These are phyloP conservation scores for Coelogynopora nodosa DNA, from an alignment of 2,888 invertebrate genomes.

Conservation along the genomic window DNA sequence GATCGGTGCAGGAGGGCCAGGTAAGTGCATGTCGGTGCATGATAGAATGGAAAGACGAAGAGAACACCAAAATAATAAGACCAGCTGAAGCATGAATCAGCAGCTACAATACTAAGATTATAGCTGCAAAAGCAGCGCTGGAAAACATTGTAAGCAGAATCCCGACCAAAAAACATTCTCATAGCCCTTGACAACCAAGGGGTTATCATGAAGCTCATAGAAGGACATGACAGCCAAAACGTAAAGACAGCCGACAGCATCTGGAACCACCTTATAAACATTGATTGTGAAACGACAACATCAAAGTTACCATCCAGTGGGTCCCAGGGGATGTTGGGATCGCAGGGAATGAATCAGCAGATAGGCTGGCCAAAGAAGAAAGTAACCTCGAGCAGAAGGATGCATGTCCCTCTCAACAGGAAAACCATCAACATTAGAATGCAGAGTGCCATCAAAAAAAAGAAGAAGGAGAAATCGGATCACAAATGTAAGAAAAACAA, in stretches of 20 bases:
- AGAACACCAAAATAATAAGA: neutral
- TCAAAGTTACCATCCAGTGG: neutral
- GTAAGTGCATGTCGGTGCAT: neutral
- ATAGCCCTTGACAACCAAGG: neutral
- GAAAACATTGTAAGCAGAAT: neutral
- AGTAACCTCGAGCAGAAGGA: neutral
- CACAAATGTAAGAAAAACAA: neutral
- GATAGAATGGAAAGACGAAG: neutral
- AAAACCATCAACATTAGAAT: neutral
- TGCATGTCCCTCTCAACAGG: neutral
- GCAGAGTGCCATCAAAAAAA: neutral
- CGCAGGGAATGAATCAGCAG: neutral
- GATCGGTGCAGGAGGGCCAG: neutral
- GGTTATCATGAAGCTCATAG: neutral
- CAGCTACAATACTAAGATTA: neutral
- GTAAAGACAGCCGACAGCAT: neutral
- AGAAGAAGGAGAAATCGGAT: neutral
- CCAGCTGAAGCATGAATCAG: neutral
- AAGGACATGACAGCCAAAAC: neutral
- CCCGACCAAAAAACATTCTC: neutral
- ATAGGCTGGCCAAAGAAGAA: neutral
- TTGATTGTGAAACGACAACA: neutral
- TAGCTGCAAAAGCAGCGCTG: neutral
- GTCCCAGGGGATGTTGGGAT: constrained; percentile 4
- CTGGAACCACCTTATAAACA: neutral